These are phyloP conservation scores for Brachionus sp. DNA, from an alignment of 1,140 invertebrate species.

Conservation along the genomic window DNA sequence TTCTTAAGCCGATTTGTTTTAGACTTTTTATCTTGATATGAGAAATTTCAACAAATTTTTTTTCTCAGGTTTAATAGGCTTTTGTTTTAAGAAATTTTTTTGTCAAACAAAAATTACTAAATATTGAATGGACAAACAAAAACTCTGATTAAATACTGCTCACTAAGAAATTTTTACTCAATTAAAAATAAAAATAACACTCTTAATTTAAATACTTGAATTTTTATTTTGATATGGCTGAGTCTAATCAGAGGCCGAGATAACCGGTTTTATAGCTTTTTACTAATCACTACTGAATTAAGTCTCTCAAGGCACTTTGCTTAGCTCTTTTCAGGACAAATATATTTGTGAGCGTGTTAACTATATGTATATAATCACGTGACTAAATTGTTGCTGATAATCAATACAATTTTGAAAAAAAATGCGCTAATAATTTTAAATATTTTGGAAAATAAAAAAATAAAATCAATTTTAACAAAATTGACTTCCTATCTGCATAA, in stretches of 20 bases:
- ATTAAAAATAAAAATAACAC: too few relatives aligned
- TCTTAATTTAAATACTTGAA: neutral
- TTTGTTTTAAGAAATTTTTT: neutral
- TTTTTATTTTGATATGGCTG: neutral
- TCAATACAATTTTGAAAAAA: neutral
- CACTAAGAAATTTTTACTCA: neutral
- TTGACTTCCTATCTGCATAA: neutral
- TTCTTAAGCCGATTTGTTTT: slow-evolving; percentile 8
- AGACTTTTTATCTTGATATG: neutral
- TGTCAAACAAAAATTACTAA: neutral
- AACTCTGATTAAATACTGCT: neutral
- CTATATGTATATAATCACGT: neutral
- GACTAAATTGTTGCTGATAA: neutral
- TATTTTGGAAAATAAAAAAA: neutral
- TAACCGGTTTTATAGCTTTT: neutral
- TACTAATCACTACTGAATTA: neutral
- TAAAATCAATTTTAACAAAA: neutral
- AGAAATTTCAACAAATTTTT: slow-evolving; percentile 10
- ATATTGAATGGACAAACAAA: slow-evolving; percentile 17
- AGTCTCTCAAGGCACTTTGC: neutral
- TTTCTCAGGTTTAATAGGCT: neutral
- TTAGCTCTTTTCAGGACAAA: too few relatives aligned
- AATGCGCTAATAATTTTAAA: slow-evolving; percentile 1
- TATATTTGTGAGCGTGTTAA: too few relatives aligned
- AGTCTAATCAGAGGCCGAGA: neutral